Conservation (phyloP, 2,113 vertebrate genomes). For the Pyxicephalus adspersus region DNA sequence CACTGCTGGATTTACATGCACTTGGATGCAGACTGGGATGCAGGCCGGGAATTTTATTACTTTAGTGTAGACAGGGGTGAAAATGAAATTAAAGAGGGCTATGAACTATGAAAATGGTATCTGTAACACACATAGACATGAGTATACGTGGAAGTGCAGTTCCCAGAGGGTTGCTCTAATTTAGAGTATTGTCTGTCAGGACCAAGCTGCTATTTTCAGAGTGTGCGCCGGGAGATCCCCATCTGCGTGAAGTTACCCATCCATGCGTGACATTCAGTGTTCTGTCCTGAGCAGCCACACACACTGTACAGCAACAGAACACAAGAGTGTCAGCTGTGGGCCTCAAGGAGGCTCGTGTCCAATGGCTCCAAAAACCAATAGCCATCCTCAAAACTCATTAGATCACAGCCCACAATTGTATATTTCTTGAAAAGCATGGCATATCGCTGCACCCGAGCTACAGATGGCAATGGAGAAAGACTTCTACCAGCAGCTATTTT, state of each 20-base stretch:
- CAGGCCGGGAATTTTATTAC: too few species aligned
- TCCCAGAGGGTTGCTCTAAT: slow-evolving; percentile 33
- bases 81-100: neutral
- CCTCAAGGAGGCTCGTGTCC: neutral
- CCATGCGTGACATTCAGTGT: slow-evolving; percentile 33
- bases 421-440: neutral
- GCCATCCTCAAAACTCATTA: neutral
- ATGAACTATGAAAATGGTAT: slow-evolving; percentile 13
- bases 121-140: slow-evolving; percentile 15
- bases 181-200: slow-evolving; percentile 41
- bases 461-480: too few species aligned
- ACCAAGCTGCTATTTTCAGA: slow-evolving; percentile 49
- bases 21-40: too few species aligned
- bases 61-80: neutral
- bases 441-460: neutral
- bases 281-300: slow-evolving; percentile 44
- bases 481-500: too few species aligned
- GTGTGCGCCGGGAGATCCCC: slow-evolving; percentile 46
- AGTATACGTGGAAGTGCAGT: slow-evolving; percentile 19
- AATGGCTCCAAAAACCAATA: neutral
- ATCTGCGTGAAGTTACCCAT: slow-evolving; percentile 48
- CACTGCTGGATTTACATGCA: too few species aligned
- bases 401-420: neutral
- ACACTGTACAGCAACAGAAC: slow-evolving; percentile 2
- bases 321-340: slow-evolving; percentile 17